phyloP scores from a whole-genome alignment of 2,113 vertebrate species.

The Anthoscopus minutus region DNA sequence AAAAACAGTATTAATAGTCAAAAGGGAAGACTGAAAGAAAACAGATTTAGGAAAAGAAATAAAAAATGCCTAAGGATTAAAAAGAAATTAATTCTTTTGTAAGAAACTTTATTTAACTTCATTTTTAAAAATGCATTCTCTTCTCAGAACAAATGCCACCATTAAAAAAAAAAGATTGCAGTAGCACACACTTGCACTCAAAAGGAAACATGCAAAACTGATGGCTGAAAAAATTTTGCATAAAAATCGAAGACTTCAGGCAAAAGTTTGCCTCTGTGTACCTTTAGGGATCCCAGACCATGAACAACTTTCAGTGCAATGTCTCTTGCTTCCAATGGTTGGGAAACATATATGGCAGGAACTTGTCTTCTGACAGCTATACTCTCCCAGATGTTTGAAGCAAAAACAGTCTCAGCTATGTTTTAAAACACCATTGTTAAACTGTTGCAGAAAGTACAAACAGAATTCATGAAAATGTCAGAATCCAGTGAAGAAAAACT shows the following conservation, averaged over 20 bases:
- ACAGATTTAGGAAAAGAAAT: conserved; percentile 57
- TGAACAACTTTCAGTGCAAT: conserved; percentile 68
- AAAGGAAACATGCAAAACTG: conserved; percentile 72
- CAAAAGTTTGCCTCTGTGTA: conserved; percentile 45
- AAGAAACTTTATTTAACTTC: conserved; percentile 69
- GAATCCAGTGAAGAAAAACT: conserved; percentile 64
- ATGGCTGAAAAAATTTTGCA: conserved; percentile 70
- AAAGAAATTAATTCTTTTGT: conserved; percentile 71
- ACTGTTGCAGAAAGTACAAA: conserved; percentile 60
- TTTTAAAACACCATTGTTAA: conserved; percentile 45
- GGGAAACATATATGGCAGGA: conserved; percentile 62
- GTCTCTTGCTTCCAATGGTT: conserved; percentile 58
- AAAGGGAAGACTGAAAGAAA: conserved; percentile 60
- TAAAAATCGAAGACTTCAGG: conserved; percentile 57
- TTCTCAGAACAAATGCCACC: conserved; percentile 69
- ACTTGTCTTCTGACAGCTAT: conserved; percentile 46
- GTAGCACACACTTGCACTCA: conserved; percentile 73
- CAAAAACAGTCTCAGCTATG: conserved; percentile 46
- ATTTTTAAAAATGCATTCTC: conserved; percentile 70
- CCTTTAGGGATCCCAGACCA: conserved; percentile 49
- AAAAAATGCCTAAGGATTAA: conserved; percentile 66
- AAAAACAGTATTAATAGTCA: conserved; percentile 63
- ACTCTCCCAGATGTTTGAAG: conserved; percentile 47
- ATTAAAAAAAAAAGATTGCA: conserved; percentile 1
- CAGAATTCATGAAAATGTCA: conserved; percentile 60